Base-by-base conservation (phyloP, 1,140 invertebrate genomes). In the Ooceraea biroi region DNA sequence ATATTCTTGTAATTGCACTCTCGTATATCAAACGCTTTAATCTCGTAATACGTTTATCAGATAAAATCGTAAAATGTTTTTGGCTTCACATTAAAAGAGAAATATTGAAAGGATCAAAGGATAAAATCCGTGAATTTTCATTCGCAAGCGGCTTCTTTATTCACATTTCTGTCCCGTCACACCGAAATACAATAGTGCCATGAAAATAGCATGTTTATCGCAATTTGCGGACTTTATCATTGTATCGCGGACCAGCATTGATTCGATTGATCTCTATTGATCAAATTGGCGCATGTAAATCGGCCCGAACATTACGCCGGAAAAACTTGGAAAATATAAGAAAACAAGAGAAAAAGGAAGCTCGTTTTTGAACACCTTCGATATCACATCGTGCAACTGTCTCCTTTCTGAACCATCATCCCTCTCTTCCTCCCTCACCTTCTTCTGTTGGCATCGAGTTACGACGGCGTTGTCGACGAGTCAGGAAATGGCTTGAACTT, bases 401-500 rank as follows among this genome's bases (percentile, higher is more conserved):
- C 30, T 78, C 60, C 17, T 25, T 63, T 73, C 30, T n/a, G 19
- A 17, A 46, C 60, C 17, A 50, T 65, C 72, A 41, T 63, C 19
- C 41, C 44, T 25, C n/a, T 10, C 22, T 12, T 44, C 52, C 27
- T 36, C 30, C 36, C 36, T 41, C 41, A 36, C 10, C 11, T 48
- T 68, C 60, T 61, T 46, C 50, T 60, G 36, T 17, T 69, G 30
- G 22, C 30, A 55, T 83, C 69, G 55, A 68, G 48, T 78, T 71
- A 50, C 61, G 80, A 60, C 46, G 27, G 27, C 55, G 19, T 50
- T 57, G 77, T 73, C 88, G 83, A 77, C 83, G 82, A 66, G 83
- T 89, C 85, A 82, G 77, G 77, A 88, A 91, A 89, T 80, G 76
- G 83, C 52, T 85, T 58, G 65, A 88, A 88, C 88, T 93, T 92